A percentile compares a stretch with the other conserved stretches of the same genome.
Conservation (phyloP, 2,888 invertebrate genomes). For the Chelonus formosanus region DNA sequence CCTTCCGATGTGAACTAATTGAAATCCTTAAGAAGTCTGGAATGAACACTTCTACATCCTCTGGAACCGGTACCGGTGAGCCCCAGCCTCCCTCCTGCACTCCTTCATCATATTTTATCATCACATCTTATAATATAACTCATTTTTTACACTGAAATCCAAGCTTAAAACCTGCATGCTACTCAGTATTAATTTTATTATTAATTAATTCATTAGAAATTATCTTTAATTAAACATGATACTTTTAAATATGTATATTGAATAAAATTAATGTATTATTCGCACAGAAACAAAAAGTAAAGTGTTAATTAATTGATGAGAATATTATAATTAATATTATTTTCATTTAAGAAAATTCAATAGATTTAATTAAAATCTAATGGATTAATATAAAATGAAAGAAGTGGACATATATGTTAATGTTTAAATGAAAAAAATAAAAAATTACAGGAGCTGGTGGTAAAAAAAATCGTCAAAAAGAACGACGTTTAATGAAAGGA, state of each 20-base stretch:
- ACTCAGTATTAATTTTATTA: neutral
- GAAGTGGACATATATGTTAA: too few relatives aligned
- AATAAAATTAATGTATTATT: too few relatives aligned
- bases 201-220: neutral
- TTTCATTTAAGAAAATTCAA: too few relatives aligned
- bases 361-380: too few relatives aligned
- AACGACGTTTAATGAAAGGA: constrained; percentile 91
- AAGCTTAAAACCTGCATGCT: constrained; percentile 10
- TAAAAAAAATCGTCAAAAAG: constrained; percentile 93
- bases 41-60: constrained; percentile 89
- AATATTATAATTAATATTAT: too few relatives aligned
- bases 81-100: constrained; percentile 35
- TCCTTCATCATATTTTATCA: constrained; percentile 13
- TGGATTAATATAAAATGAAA: too few relatives aligned
- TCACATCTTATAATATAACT: neutral
- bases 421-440: neutral
- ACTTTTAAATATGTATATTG: too few relatives aligned
- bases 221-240: neutral
- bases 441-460: constrained; percentile 78
- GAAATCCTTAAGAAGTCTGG: constrained; percentile 96
- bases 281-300: too few relatives aligned
- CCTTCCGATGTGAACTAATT: constrained; percentile 96
- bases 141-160: constrained; percentile 1
- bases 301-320: too few relatives aligned
- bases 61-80: constrained; percentile 80